A percentile compares a stretch with the other conserved stretches of the same genome.
Conservation (phyloP, 2,888 invertebrate species). For the Venusia cambrica region DNA sequence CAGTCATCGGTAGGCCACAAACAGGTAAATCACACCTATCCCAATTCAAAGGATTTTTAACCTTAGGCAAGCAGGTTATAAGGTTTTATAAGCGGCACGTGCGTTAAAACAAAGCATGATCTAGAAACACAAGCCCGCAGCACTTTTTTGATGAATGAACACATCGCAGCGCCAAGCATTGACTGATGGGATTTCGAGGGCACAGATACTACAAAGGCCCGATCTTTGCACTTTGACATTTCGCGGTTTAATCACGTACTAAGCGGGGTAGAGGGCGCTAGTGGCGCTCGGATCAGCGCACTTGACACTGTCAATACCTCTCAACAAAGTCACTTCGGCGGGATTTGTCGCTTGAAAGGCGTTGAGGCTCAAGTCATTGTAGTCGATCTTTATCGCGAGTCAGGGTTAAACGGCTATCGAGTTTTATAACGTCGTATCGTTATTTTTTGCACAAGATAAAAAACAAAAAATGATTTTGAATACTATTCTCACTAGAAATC, state of each 20-base stretch:
- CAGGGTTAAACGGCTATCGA: constrained; percentile 20
- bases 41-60: too few species aligned
- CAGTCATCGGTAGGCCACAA: too few species aligned
- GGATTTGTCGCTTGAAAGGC: constrained; percentile 37
- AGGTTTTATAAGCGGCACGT: neutral
- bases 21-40: too few species aligned
- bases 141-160: constrained; percentile 70
- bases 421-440: too few species aligned
- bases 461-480: too few species aligned
- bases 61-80: too few species aligned
- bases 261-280: constrained; percentile 52
- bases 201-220: constrained; percentile 54
- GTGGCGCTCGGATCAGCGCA: constrained; percentile 54
- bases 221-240: constrained; percentile 81
- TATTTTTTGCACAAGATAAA: too few species aligned
- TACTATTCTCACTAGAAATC: too few species aligned
- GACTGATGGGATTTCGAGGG: constrained; percentile 52
- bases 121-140: constrained; percentile 44
- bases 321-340: constrained; percentile 59
- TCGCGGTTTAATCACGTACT: constrained; percentile 79
- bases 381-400: constrained; percentile 42
- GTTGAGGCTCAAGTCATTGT: constrained; percentile 21
- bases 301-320: constrained; percentile 71
- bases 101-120: constrained; percentile 27
- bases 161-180: constrained; percentile 54